These are phyloP conservation scores for Muricea muricata DNA, from an alignment of 92 coral and sea anemone genomes.

Conservation along the genomic window DNA sequence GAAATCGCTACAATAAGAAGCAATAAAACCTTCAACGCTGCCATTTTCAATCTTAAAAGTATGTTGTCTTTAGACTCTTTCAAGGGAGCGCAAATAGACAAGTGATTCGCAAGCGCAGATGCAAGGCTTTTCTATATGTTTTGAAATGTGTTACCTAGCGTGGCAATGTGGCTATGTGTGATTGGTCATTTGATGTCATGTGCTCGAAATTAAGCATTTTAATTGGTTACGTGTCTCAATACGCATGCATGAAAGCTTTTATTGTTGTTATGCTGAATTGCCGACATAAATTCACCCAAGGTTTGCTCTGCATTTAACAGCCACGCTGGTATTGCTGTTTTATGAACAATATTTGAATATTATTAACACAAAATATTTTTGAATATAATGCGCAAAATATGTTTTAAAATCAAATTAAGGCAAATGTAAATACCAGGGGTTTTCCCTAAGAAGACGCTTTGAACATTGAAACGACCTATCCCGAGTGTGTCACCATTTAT, in stretches of 20 bases:
- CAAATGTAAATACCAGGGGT: no score
- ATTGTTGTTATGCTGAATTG: neutral
- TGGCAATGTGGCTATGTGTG: constrained; percentile 31
- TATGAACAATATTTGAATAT: no score
- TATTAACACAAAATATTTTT: neutral
- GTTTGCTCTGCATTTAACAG: no score
- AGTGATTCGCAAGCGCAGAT: neutral
- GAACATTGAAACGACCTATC: no score
- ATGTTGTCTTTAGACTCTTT: neutral
- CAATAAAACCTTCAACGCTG: neutral
- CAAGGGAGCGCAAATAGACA: neutral
- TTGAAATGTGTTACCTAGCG: neutral
- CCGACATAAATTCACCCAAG: neutral
- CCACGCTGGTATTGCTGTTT: no score
- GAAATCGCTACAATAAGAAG: neutral
- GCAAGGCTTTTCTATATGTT: constrained; percentile 1
- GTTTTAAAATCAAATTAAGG: no score
- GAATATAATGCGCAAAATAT: neutral
- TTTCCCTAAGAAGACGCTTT: neutral
- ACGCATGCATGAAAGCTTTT: neutral
- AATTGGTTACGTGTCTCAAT: neutral
- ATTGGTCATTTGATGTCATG: constrained; percentile 23
- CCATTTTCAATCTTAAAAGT: neutral
- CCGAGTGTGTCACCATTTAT: no score
- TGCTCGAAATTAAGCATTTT: neutral